Evolutionary conservation across 35 echinoderm and acorn worm species (phyloP), one percentile per base, ranked within the genome.

Genomic region (Lytechinus variegatus): DNA sequence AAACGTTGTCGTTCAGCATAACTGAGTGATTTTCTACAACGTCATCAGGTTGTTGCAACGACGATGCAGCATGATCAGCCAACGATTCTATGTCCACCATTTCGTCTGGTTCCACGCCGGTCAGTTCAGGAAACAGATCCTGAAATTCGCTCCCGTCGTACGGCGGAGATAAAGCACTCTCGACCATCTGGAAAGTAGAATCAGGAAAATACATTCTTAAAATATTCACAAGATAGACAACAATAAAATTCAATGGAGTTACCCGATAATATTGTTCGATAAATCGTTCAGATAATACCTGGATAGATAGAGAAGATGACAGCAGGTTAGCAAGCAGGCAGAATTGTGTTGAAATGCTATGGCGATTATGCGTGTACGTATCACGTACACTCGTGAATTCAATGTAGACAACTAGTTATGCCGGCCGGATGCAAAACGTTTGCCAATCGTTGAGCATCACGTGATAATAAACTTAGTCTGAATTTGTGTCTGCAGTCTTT

Each of bases 181-280:
- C 95, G 28, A 89, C 89, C 53, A 89, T 57, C 95, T 95, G 95
- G 87, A 95, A 91, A 60, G 86, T 54, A 33, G 95, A 95, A 89
- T 89, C 57, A 24, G 57, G 89, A 55, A 87, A 95, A 89, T 57
- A 95, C 95, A 95, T 95, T 86, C 10, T 87, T 33, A 86, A 53
- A 51, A 33, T 95, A 90, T 90, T 90, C 66, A 79, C 66, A 79
- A 24, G 21, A 79, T 79, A 7, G 66, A 79, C 27, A 90, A 52
- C 4, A 29, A 90, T 21, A 54, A 90, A 14, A 52, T 90, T 90
- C 88, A 90, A 90, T 14, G n/a, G 1, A 52, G 88, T 33, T 51
- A 79, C 19, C 66, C 19, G n/a, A 19, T 79, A 79, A 1, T 79
- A 16, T 79, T 44, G 33, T 79, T n/a, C 21, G 66, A 79, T 79